Conservation (phyloP, 2,888 invertebrate genomes). For the Colostygia pectinataria region DNA sequence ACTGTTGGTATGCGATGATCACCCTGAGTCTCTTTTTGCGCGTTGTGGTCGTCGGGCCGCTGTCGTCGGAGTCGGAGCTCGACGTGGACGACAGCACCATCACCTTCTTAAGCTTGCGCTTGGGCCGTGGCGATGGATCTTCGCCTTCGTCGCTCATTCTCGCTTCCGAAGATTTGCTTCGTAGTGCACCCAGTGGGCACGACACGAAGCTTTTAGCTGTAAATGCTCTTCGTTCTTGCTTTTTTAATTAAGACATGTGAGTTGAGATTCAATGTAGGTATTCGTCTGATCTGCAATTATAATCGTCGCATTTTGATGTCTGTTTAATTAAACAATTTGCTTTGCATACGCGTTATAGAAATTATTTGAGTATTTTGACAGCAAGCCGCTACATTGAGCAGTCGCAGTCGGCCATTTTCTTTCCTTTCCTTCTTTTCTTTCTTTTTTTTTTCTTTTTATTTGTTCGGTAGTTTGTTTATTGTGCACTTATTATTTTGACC, state of each 20-base stretch:
- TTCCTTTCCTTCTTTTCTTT: slow-evolving; percentile 38
- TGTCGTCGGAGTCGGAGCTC: slow-evolving; percentile 74
- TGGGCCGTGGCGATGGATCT: slow-evolving; percentile 60
- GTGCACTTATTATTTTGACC: too few relatives aligned
- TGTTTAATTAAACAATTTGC: slow-evolving; percentile 42
- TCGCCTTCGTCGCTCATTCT: slow-evolving; percentile 75
- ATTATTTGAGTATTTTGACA: slow-evolving; percentile 77
- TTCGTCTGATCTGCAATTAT: slow-evolving; percentile 56
- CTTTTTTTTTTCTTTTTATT: slow-evolving; percentile 22
- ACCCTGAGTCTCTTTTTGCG: slow-evolving; percentile 77
- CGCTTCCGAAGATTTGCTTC: slow-evolving; percentile 47
- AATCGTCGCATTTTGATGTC: slow-evolving; percentile 41
- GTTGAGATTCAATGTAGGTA: slow-evolving; percentile 42
- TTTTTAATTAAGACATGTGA: slow-evolving; percentile 49
- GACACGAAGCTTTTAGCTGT: slow-evolving; percentile 77
- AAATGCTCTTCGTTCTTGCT: slow-evolving; percentile 66
- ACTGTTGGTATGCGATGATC: slow-evolving; percentile 32
- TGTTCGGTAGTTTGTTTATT: background rate
- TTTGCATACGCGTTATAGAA: slow-evolving; percentile 55
- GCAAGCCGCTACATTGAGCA: slow-evolving; percentile 76
- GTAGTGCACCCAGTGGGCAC: slow-evolving; percentile 52
- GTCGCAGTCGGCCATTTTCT: slow-evolving; percentile 74
- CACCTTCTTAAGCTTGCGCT: slow-evolving; percentile 65
- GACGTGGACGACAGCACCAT: slow-evolving; percentile 63
- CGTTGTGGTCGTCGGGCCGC: slow-evolving; percentile 61